A percentile compares a stretch with the other conserved stretches of the same genome.
phyloP scores from a whole-genome alignment of 2,888 invertebrate species.

The Baccha elongata region DNA sequence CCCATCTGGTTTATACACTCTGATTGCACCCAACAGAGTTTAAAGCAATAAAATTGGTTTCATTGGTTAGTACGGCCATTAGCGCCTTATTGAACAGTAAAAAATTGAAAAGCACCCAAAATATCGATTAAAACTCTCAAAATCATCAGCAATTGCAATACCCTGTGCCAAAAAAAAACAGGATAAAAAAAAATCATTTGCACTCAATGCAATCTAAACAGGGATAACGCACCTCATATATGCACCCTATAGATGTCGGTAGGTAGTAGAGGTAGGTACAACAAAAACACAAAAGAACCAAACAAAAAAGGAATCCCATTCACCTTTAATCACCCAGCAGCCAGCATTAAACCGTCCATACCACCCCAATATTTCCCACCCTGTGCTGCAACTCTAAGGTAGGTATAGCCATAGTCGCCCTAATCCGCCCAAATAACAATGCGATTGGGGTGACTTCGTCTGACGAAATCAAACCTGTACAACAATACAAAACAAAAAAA shows the following conservation, averaged over 20 bases:
- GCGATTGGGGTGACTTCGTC: slow-evolving; percentile 68
- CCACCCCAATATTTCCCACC: slow-evolving; percentile 48
- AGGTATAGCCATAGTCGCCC: slow-evolving; percentile 44
- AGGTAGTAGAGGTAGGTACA: neutral
- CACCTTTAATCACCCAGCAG: slow-evolving; percentile 72
- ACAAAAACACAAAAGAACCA: slow-evolving; percentile 50
- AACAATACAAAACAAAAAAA: slow-evolving; percentile 71
- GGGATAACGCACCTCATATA: slow-evolving; percentile 41
- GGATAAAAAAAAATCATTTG: slow-evolving; percentile 10
- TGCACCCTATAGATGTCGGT: slow-evolving; percentile 42
- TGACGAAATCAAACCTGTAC: slow-evolving; percentile 67
- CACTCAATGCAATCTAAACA: slow-evolving; percentile 63
- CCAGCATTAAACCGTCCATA: slow-evolving; percentile 64
- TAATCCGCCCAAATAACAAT: slow-evolving; percentile 74
- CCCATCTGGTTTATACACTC: slow-evolving; percentile 41
- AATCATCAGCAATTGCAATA: slow-evolving; percentile 51
- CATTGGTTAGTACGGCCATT: slow-evolving; percentile 58
- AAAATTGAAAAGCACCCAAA: slow-evolving; percentile 30
- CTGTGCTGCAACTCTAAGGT: slow-evolving; percentile 45
- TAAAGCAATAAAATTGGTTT: slow-evolving; percentile 57
- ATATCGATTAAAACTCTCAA: slow-evolving; percentile 61
- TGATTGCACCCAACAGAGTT: slow-evolving; percentile 44
- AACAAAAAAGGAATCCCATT: slow-evolving; percentile 64
- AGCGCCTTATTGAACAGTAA: slow-evolving; percentile 22
- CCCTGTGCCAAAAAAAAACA: slow-evolving; percentile 14